A percentile compares a stretch with the other conserved stretches of the same genome.
These are phyloP conservation scores for Blastomussa wellsi DNA, from an alignment of 92 coral and sea anemone species.

Conservation along the genomic window DNA sequence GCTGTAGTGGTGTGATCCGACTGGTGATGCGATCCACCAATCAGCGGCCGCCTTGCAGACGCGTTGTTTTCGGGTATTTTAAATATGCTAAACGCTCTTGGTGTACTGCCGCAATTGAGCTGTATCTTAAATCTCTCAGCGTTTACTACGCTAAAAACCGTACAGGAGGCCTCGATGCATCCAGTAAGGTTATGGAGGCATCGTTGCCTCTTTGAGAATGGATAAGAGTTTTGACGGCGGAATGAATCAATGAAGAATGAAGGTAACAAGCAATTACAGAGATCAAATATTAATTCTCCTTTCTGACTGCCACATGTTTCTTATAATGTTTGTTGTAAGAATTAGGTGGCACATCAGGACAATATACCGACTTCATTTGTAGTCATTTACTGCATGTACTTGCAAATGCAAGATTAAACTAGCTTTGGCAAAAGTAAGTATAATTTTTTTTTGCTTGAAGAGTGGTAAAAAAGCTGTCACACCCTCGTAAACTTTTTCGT, in stretches of 20 bases:
- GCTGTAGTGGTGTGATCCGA: neutral
- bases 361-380: too few species aligned
- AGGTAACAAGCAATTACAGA: neutral
- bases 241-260: neutral
- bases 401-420: neutral
- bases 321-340: neutral
- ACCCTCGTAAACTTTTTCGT: neutral
- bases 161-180: neutral
- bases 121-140: neutral
- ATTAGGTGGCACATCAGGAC: neutral
- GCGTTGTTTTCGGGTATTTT: neutral
- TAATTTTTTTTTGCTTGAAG: neutral
- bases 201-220: neutral
- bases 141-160: neutral
- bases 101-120: neutral
- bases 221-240: neutral
- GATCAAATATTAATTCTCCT: neutral
- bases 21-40: neutral
- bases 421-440: neutral
- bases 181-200: neutral
- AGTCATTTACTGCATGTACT: neutral
- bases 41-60: neutral
- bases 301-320: neutral
- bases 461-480: neutral
- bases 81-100: neutral